Evolutionary conservation across 2,888 invertebrate genomes (phyloP).

Genomic region (Lepidocyrtinus sp.): DNA sequence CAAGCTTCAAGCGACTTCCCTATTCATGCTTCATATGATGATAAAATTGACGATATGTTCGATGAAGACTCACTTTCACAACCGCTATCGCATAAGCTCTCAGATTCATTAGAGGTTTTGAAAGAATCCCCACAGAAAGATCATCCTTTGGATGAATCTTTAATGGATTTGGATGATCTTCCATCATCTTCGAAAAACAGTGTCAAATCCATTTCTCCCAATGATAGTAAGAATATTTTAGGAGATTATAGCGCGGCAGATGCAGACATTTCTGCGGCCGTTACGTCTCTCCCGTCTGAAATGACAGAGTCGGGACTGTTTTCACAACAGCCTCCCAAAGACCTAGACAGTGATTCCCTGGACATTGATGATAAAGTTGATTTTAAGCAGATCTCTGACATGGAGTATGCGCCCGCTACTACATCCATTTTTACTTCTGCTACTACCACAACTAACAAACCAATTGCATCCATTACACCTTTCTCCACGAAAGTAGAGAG

Average conservation of each 20-base stretch:
- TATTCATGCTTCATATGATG: constrained; percentile 58
- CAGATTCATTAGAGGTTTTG: constrained; percentile 67
- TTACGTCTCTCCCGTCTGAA: constrained; percentile 53
- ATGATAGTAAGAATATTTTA: constrained; percentile 59
- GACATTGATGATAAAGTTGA: constrained; percentile 59
- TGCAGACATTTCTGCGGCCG: constrained; percentile 41
- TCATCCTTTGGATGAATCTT: constrained; percentile 64
- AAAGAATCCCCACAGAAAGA: constrained; percentile 68
- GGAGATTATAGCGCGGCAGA: constrained; percentile 61
- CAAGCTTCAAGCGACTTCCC: constrained; percentile 48
- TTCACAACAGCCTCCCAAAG: constrained; percentile 62
- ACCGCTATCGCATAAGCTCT: constrained; percentile 63
- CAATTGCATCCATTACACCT: constrained; percentile 63
- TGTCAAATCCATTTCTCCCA: constrained; percentile 64
- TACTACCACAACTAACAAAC: constrained; percentile 45
- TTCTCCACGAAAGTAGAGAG: constrained; percentile 53
- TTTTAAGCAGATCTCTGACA: constrained; percentile 42
- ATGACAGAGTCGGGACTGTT: constrained; percentile 63
- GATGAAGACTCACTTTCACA: constrained; percentile 67
- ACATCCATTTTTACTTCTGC: constrained; percentile 43
- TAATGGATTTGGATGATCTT: constrained; percentile 68
- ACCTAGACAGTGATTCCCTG: constrained; percentile 54
- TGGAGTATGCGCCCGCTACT: constrained; percentile 40
- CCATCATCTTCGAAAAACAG: constrained; percentile 67
- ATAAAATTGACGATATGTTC: constrained; percentile 65